Evolutionary conservation across 92 coral and sea anemone species (phyloP).

Genomic region (Zoanthus gigantus): DNA sequence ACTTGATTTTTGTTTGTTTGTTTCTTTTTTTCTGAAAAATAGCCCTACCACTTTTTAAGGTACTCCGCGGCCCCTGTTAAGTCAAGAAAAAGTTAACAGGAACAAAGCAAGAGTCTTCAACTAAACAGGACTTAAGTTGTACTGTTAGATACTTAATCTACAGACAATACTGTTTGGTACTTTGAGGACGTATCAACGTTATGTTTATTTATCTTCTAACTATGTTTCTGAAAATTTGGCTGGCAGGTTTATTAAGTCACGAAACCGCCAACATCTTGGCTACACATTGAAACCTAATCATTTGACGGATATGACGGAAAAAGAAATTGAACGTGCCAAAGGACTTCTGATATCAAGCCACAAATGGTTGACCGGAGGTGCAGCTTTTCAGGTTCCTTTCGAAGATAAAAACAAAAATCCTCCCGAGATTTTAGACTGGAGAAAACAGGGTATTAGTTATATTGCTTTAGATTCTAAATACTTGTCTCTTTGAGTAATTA

Average conservation of each 20-base stretch:
- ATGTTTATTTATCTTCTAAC: too few species aligned
- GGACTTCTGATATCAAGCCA: slow-evolving; percentile 69
- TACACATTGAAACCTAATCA: slow-evolving; percentile 92
- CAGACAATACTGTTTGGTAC: neutral
- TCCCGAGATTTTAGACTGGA: slow-evolving; percentile 89
- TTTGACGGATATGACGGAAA: slow-evolving; percentile 93
- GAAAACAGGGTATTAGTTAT: slow-evolving; percentile 63
- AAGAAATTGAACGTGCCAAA: slow-evolving; percentile 76
- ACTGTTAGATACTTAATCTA: too few species aligned
- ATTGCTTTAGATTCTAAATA: neutral
- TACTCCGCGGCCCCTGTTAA: too few species aligned
- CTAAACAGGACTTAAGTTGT: neutral
- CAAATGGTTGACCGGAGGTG: slow-evolving; percentile 63
- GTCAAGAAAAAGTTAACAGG: too few species aligned
- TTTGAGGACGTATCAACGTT: neutral
- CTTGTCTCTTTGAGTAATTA: neutral
- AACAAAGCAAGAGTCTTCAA: neutral
- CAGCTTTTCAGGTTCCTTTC: slow-evolving; percentile 62
- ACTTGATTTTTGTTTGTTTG: too few species aligned
- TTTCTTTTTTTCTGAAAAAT: too few species aligned
- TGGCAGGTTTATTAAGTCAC: slow-evolving; percentile 85
- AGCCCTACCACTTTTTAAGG: too few species aligned
- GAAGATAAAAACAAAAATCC: slow-evolving; percentile 53
- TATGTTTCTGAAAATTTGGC: neutral
- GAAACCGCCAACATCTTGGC: slow-evolving; percentile 94